A percentile compares a stretch with the other conserved stretches of the same genome.
These are phyloP conservation scores for Campylorhamphus procurvoides DNA, from an alignment of 2,113 vertebrate species.

Conservation along the genomic window DNA sequence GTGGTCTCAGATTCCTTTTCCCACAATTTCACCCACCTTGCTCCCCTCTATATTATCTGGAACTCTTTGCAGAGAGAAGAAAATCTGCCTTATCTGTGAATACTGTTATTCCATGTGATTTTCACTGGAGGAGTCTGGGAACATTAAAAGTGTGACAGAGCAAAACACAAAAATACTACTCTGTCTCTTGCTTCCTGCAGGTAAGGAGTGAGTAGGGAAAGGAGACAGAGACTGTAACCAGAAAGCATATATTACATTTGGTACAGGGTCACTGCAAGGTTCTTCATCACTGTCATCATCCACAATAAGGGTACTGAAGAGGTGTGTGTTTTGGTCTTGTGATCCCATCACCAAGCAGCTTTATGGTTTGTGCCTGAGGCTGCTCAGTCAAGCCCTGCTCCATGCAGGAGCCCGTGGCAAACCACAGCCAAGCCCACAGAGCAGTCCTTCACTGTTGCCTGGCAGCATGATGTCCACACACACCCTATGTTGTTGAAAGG, in stretches of 20 bases:
- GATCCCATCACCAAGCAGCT: not conserved
- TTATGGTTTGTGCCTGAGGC: not conserved
- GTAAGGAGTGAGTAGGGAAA: not conserved
- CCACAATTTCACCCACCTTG: not conserved
- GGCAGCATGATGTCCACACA: not conserved
- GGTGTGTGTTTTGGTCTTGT: not conserved
- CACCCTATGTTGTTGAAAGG: not conserved
- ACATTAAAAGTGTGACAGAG: not conserved
- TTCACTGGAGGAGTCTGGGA: not conserved
- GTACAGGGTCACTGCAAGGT: not conserved
- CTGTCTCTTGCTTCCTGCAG: not conserved
- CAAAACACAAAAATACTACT: not conserved
- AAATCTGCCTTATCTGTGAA: not conserved
- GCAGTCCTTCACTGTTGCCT: not conserved
- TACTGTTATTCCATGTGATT: not conserved
- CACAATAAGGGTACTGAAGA: not conserved
- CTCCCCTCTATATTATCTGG: not conserved
- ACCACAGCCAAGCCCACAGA: not conserved
- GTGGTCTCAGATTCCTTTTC: not conserved
- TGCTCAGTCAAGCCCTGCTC: not conserved
- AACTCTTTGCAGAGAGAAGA: not conserved
- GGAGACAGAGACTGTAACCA: not conserved
- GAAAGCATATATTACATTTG: not conserved
- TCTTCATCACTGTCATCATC: not conserved
- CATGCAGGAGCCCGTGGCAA: rapidly evolving